phyloP scores from a whole-genome alignment of 2,113 vertebrate species.

The Diphyllodes magnificus region DNA sequence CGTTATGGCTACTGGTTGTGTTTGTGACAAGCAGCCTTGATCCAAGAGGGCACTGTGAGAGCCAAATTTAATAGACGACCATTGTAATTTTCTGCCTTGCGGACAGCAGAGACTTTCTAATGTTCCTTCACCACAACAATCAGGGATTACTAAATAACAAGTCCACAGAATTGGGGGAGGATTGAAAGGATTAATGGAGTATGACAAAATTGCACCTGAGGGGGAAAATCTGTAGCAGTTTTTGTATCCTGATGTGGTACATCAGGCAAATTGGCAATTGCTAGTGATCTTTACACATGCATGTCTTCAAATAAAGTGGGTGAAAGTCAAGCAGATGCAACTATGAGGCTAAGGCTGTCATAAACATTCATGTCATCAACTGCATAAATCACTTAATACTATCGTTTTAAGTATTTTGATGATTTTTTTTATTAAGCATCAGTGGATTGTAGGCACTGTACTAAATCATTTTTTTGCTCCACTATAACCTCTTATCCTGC shows the following conservation, averaged over 20 bases:
- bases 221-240: conserved; percentile 76
- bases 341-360: conserved; percentile 32
- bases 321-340: conserved; percentile 40
- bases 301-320: conserved; percentile 48
- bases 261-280: conserved; percentile 53
- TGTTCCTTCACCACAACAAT: conserved; percentile 81
- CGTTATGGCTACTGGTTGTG: conserved; percentile 35
- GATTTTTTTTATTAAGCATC: neutral
- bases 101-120: conserved; percentile 76
- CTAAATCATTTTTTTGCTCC: conserved; percentile 24
- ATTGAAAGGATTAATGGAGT: conserved; percentile 86
- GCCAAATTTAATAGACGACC: conserved; percentile 60
- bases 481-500: conserved; percentile 3
- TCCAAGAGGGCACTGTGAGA: conserved; percentile 61
- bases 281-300: conserved; percentile 51
- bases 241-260: conserved; percentile 66
- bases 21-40: conserved; percentile 26
- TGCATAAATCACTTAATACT: conserved; percentile 35
- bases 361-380: conserved; percentile 52
- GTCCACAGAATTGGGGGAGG: conserved; percentile 60
- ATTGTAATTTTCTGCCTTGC: conserved; percentile 77
- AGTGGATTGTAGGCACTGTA: neutral
- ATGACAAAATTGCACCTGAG: conserved; percentile 83
- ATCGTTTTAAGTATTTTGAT: conserved; percentile 8
- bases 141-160: conserved; percentile 77